Base-by-base conservation (phyloP, 1,140 invertebrate species). In the Conus ventricosus region DNA sequence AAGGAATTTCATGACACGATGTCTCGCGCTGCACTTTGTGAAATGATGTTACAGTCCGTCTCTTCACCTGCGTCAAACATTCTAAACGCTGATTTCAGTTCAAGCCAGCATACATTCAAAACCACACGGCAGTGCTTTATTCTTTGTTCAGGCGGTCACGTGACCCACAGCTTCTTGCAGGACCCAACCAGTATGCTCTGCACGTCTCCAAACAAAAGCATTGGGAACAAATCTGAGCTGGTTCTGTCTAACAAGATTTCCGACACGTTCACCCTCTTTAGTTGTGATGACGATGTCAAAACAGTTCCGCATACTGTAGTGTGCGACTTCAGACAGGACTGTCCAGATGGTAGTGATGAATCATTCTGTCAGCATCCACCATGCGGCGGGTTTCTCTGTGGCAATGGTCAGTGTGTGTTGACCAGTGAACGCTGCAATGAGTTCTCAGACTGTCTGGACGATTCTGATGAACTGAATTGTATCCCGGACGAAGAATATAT, bases 371-470 rank as follows among this genome's bases (percentile, higher is more conserved):
- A 20, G 20, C 67, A 71, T 71, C 20, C 67, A 23, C 60, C 83
- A 27, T 85, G 84, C 60, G 0, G 10, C 0, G 84, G 55, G 6
- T 85, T 85, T 27, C 15, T 17, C 15, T 85, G 84, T 27, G 25
- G 1, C 7, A 85, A 67, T 27, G 84, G 84, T 25, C 84, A 85
- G 60, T 85, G 84, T 71, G 60, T 85, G 6, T 6, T 27, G 53
- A 6, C 7, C 2, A 71, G 20, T 51, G 7, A 67, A 39, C 5
- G 6, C 5, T 85, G 84, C 63, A 55, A 85, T 55, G 57, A 20
- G 10, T 67, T 27, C 5, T 7, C 57, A 15, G 57, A 85, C 13
- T 85, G 84, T 71, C 71, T 23, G 84, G 84, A 85, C 84, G n/a
- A 53, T 25, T 67, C 84, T 71, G 67, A 71, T 23, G 67, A 71